Conservation (phyloP, 1,140 invertebrate genomes). For the Reticulitermes speratus region DNA sequence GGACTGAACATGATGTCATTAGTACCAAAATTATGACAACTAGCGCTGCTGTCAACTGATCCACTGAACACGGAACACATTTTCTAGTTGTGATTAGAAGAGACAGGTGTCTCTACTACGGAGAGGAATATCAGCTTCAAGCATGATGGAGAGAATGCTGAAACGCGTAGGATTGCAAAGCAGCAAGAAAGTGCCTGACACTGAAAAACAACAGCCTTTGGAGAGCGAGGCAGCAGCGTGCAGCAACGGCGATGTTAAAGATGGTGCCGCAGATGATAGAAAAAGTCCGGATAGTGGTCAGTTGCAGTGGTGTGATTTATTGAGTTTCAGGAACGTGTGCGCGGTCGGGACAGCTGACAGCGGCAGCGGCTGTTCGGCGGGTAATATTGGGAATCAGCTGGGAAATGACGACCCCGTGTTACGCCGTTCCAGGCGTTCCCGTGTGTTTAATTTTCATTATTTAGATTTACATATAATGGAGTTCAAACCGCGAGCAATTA, state of each 20-base stretch:
- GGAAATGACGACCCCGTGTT: conserved; percentile 1
- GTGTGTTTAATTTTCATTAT: conserved; percentile 34
- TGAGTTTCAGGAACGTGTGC: conserved; percentile 33
- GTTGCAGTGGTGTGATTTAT: conserved; percentile 32
- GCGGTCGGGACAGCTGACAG: conserved; percentile 15
- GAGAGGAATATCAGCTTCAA: background rate
- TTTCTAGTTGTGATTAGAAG: background rate
- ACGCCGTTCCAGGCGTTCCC: conserved; percentile 19
- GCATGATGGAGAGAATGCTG: conserved; percentile 35
- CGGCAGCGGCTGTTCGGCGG: background rate
- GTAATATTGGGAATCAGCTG: conserved; percentile 22
- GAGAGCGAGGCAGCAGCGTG: conserved; percentile 10
- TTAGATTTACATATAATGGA: conserved; percentile 36
- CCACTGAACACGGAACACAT: background rate
- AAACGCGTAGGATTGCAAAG: conserved; percentile 35
- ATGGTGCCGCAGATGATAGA: background rate
- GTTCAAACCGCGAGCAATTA: conserved; percentile 50
- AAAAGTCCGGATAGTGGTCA: conserved; percentile 26
- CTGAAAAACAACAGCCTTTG: conserved; percentile 19
- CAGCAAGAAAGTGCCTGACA: conserved; percentile 30
- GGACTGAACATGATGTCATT: no score
- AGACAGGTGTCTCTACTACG: conserved; percentile 15
- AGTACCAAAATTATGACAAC: no score
- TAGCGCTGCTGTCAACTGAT: background rate
- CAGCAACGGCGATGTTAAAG: background rate